Conservation (phyloP, 2,113 vertebrate species). For the Electrona antarctica region DNA sequence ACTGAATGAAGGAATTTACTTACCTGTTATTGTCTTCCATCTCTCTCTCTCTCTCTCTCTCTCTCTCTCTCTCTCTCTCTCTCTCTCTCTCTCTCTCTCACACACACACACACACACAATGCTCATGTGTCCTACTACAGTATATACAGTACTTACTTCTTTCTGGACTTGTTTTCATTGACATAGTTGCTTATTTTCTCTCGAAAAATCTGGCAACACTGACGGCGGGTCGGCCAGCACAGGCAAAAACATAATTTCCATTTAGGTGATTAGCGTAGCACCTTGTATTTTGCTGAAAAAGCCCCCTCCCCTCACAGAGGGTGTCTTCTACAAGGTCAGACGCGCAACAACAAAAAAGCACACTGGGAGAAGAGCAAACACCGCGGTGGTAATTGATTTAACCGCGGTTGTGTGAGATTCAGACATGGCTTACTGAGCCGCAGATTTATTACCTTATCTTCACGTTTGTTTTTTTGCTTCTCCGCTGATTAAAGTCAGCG, state of each 20-base stretch:
- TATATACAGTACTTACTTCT: too few relatives aligned
- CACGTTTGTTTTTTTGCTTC: conserved; percentile 1
- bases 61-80: conserved; percentile 14
- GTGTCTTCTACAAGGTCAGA: conserved; percentile 52
- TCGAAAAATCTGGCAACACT: too few relatives aligned
- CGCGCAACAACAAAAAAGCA: conserved; percentile 22
- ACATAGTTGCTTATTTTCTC: too few relatives aligned
- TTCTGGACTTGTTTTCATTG: too few relatives aligned
- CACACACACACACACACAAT: too few relatives aligned
- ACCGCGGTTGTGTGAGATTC: conserved; percentile 25
- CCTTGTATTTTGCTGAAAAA: conserved; percentile 15
- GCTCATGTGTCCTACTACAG: too few relatives aligned
- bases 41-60: neutral
- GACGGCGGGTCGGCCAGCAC: too few relatives aligned
- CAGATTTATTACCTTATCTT: conserved; percentile 37
- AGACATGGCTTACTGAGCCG: conserved; percentile 32
- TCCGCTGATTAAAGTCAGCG: conserved; percentile 21
- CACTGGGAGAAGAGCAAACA: conserved; percentile 48
- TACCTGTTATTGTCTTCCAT: neutral
- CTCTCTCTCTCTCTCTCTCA: conserved; percentile 6
- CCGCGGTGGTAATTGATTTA: conserved; percentile 52
- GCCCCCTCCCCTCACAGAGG: conserved; percentile 9
- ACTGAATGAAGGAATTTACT: neutral
- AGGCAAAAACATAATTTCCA: conserved; percentile 38
- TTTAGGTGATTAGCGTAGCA: conserved; percentile 54